A percentile compares a stretch with the other conserved stretches of the same genome.
Evolutionary conservation across 2,113 vertebrate species (phyloP).

Genomic region (Thalassarche chlororhynchos): DNA sequence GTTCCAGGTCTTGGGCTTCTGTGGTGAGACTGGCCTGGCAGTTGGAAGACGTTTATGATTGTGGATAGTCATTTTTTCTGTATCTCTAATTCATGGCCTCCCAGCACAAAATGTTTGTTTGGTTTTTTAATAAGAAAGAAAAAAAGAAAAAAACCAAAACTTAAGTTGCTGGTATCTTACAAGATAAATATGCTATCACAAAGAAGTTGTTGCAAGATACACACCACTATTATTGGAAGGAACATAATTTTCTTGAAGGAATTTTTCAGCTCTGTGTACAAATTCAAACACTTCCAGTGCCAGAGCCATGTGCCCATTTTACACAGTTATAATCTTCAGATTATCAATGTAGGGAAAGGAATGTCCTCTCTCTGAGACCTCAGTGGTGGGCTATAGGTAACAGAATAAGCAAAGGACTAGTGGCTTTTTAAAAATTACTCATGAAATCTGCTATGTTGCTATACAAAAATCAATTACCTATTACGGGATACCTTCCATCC

Average conservation of each 20-base stretch:
- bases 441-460: not conserved
- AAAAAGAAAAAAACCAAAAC: not conserved
- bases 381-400: not conserved
- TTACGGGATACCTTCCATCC: not conserved
- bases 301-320: not conserved
- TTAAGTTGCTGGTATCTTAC: not conserved
- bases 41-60: not conserved
- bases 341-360: not conserved
- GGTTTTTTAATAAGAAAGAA: not conserved
- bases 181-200: not conserved
- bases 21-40: not conserved
- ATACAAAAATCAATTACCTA: not conserved
- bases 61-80: not conserved
- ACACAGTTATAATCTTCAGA: not conserved
- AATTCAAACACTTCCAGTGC: not conserved
- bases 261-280: not conserved
- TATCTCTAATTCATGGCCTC: not conserved
- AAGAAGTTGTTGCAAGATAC: not conserved
- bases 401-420: not conserved
- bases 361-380: not conserved
- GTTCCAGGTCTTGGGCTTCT: not conserved
- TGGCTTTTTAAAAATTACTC: not conserved
- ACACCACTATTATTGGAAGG: not conserved
- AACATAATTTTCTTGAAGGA: not conserved
- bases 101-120: not conserved